phyloP scores from a whole-genome alignment of 2,888 invertebrate species.

The Prenolepis imparis region DNA sequence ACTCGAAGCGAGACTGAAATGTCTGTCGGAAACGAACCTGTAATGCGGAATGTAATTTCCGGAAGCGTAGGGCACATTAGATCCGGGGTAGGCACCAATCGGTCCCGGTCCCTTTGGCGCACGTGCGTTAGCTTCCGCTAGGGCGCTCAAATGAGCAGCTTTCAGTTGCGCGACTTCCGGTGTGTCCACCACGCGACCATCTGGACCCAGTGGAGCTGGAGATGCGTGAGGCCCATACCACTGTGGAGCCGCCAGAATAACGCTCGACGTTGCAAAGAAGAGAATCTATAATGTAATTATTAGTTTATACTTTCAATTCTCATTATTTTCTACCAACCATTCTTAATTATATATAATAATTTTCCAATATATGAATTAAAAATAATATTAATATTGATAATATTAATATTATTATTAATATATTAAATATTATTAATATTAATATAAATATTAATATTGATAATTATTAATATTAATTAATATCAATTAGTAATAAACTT shows the following conservation, averaged over 20 bases:
- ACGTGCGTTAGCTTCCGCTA: slow-evolving; percentile 84
- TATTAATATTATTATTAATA: not conserved
- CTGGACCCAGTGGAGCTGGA: slow-evolving; percentile 82
- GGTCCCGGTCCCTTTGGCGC: slow-evolving; percentile 78
- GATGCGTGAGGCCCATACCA: slow-evolving; percentile 79
- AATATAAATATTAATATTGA: not conserved
- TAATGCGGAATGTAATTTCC: slow-evolving; percentile 77
- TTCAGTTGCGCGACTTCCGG: slow-evolving; percentile 84
- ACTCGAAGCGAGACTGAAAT: not conserved
- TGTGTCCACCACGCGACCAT: slow-evolving; percentile 83
- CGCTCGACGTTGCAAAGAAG: slow-evolving; percentile 70
- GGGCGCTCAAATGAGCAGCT: slow-evolving; percentile 80
- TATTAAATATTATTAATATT: not conserved
- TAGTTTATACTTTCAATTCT: not conserved
- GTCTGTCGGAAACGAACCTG: slow-evolving; percentile 67
- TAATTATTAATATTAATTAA: not conserved
- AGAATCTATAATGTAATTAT: slow-evolving; percentile 71
- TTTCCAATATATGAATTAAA: not conserved
- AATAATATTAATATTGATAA: not conserved
- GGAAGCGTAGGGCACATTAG: slow-evolving; percentile 71
- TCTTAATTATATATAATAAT: not conserved
- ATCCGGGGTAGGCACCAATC: slow-evolving; percentile 73
- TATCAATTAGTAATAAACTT: not conserved
- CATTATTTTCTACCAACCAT: not conserved
- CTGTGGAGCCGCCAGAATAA: slow-evolving; percentile 78